Conservation (phyloP, 2,797 vertebrate species). For the Galago senegalensis region DNA sequence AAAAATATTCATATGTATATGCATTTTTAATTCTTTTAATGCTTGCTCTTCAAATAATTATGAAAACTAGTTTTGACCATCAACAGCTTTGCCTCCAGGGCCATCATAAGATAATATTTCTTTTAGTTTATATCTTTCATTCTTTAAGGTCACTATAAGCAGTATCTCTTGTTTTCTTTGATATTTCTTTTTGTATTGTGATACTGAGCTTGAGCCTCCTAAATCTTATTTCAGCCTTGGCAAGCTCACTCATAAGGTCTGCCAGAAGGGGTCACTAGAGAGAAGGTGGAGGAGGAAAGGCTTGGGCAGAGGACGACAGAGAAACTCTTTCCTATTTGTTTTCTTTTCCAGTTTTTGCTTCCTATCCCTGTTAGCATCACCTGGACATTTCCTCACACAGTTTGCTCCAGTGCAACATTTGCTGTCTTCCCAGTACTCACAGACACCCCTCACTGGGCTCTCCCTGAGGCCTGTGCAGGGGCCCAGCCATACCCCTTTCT, state of each 20-base stretch:
- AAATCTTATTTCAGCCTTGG: neutral
- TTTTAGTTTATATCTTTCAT: neutral
- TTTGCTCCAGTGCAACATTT: neutral
- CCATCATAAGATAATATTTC: neutral
- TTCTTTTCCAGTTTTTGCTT: neutral
- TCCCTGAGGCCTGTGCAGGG: neutral
- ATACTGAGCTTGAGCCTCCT: neutral
- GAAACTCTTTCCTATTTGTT: neutral
- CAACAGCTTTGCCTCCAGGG: neutral
- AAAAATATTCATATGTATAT: neutral
- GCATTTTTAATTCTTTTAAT: neutral
- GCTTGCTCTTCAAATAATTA: neutral
- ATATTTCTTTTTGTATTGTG: neutral
- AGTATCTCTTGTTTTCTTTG: neutral
- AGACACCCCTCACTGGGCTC: neutral
- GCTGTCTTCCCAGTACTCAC: neutral
- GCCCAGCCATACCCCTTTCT: neutral
- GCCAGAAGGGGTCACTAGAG: neutral
- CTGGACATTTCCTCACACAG: neutral
- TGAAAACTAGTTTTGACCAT: neutral
- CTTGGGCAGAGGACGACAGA: neutral
- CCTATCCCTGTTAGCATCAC: neutral
- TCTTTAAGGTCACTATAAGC: neutral
- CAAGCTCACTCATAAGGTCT: neutral
- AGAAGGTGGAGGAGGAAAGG: fast-evolving